Conservation (phyloP, 2,797 vertebrate genomes). For the Onychomys torridus region DNA sequence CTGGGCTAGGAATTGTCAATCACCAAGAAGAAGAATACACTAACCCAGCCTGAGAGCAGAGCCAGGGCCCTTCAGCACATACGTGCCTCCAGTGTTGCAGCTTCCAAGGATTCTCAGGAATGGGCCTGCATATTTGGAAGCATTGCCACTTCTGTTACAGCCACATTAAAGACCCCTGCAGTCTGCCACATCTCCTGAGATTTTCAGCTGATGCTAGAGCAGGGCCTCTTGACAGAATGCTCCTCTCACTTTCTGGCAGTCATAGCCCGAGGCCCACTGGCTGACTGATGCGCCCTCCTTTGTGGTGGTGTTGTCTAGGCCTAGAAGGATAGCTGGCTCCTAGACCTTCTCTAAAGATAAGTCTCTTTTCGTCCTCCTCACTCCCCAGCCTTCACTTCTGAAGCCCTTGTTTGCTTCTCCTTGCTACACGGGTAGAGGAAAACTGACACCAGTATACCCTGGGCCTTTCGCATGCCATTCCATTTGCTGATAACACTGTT, state of each 20-base stretch:
- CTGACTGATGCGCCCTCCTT: background rate
- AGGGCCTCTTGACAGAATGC: background rate
- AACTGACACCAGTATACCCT: background rate
- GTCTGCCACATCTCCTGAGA: background rate
- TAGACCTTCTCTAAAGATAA: constrained; percentile 31
- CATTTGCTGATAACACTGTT: background rate
- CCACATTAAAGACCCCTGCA: background rate
- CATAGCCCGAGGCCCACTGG: background rate
- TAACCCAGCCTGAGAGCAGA: background rate
- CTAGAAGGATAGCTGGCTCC: background rate
- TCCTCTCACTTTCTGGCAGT: background rate
- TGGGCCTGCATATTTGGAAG: background rate
- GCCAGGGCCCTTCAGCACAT: background rate
- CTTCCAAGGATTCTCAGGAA: background rate
- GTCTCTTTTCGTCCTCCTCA: background rate
- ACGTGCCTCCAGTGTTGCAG: background rate
- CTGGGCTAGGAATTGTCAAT: background rate
- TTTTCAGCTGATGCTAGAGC: background rate
- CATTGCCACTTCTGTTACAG: background rate
- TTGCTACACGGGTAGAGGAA: background rate
- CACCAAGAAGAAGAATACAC: background rate
- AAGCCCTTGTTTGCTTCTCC: background rate
- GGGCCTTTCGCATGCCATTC: background rate
- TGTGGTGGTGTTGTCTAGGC: background rate
- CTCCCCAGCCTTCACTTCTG: background rate